A percentile compares a stretch with the other conserved stretches of the same genome.
Conservation (phyloP, 2,888 invertebrate species). For the Drosophila fungiperda region DNA sequence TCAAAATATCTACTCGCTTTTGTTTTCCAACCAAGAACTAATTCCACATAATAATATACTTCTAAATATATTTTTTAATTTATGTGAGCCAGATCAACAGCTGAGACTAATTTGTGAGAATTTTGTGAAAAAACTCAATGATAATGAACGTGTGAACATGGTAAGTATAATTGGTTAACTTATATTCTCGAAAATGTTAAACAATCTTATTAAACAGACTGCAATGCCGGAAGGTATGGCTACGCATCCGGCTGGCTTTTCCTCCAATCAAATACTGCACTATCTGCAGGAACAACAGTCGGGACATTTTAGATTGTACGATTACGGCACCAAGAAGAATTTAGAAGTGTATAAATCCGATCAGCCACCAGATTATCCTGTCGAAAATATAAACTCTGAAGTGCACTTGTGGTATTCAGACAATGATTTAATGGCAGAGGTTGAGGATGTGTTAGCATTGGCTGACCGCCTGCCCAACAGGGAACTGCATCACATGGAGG, state of each 20-base stretch:
- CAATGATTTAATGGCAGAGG: slow-evolving; percentile 73
- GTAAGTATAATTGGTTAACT: slow-evolving; percentile 31
- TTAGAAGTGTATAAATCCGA: slow-evolving; percentile 58
- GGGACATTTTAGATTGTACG: slow-evolving; percentile 72
- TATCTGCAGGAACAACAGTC: slow-evolving; percentile 76
- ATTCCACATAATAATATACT: slow-evolving; percentile 86
- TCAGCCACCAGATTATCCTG: slow-evolving; percentile 71
- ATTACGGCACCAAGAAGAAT: slow-evolving; percentile 66
- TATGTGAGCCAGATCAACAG: slow-evolving; percentile 82
- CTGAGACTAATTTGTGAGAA: slow-evolving; percentile 86
- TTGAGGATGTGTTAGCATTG: slow-evolving; percentile 69
- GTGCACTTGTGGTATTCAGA: slow-evolving; percentile 77
- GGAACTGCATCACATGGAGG: slow-evolving; percentile 59
- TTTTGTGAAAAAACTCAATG: slow-evolving; percentile 86
- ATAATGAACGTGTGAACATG: slow-evolving; percentile 69
- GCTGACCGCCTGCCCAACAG: slow-evolving; percentile 61
- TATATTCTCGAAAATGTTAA: background rate
- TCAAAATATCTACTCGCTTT: slow-evolving; percentile 48
- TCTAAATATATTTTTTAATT: slow-evolving; percentile 84
- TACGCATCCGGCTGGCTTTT: slow-evolving; percentile 78
- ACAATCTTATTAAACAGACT: slow-evolving; percentile 45
- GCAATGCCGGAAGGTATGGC: slow-evolving; percentile 53
- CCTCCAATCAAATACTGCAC: slow-evolving; percentile 79
- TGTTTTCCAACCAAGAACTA: slow-evolving; percentile 86
- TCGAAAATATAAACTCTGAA: slow-evolving; percentile 61